Base-by-base conservation (phyloP, 2,113 vertebrate genomes). In the Thomomys bottae region DNA sequence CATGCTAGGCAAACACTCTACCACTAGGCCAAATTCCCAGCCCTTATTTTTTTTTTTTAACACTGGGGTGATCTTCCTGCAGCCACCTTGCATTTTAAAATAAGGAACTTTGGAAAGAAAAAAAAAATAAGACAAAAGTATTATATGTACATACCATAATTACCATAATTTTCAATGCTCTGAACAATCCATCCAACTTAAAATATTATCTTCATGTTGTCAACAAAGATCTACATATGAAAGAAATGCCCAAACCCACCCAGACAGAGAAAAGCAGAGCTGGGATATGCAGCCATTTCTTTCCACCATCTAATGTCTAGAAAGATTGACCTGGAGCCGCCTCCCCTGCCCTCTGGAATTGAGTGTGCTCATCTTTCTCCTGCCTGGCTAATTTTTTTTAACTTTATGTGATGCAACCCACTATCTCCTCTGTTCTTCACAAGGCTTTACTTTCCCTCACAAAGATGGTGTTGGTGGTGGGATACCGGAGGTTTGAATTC, bases 71-170 rank as follows among this genome's bases (percentile, higher is more conserved):
- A n/a, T n/a, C n/a, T n/a, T n/a, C n/a, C n/a, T n/a, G n/a, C n/a
- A n/a, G n/a, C 34, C 18, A 54, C 32, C 18, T 82, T 72, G 45
- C 76, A 86, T 89, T 89, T 94, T 84, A 83, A 93, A 87, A 84
- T 91, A 87, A 93, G 8, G 11, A 77, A 57, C 63, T 67, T 76
- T 61, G n/a, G n/a, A 82, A 86, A 24, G 32, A 79, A 89, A 72
- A 73, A 3, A 38, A 6, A 91, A 32, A 30, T 94, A 72, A 93
- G n/a, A n/a, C n/a, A n/a, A 93, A 68, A 89, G 30, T 49, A 70
- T 10, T 45, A 30, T 66, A 54, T 83, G 71, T 67, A 42, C 11
- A 8, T 40, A 30, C 15, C 73, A 63, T 11, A 67, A 79, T 75
- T 28, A 30, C 61, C 59, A 73, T 75, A 79, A 83, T 88, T 88